Percentiles rank a stretch among this genome's conserved stretches.
Conservation (phyloP, 2,113 vertebrate genomes). For the Aldabrachelys gigantea region DNA sequence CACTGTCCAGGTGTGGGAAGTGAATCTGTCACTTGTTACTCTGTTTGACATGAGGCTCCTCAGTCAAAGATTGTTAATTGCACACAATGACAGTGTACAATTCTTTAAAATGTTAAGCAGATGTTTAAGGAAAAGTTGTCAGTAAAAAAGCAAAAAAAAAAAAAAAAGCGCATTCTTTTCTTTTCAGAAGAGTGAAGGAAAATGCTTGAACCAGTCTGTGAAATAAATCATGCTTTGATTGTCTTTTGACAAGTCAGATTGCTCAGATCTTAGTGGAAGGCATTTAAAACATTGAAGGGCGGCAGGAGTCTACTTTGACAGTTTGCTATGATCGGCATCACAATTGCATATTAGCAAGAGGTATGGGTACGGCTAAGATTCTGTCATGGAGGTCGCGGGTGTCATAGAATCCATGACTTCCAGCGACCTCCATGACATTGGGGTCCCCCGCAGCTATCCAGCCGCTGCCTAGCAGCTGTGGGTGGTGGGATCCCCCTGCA, state of each 20-base stretch:
- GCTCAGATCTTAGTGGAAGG: constrained; percentile 38
- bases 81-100: constrained; percentile 6
- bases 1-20: constrained; percentile 46
- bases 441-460: too few species aligned
- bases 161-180: neutral
- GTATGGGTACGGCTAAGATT: neutral
- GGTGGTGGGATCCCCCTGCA: too few species aligned
- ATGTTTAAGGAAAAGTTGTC: constrained; percentile 9
- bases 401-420: too few species aligned
- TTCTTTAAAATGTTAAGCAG: constrained; percentile 42
- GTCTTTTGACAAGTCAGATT: constrained; percentile 67
- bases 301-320: constrained; percentile 52
- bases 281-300: constrained; percentile 32
- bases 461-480: too few species aligned
- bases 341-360: constrained; percentile 50
- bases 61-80: neutral
- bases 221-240: neutral
- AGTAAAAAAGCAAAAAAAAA: neutral
- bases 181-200: constrained; percentile 4
- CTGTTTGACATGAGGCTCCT: constrained; percentile 37
- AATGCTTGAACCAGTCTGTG: constrained; percentile 8
- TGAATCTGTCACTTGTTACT: constrained; percentile 64
- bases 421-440: too few species aligned
- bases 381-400: too few species aligned
- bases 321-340: constrained; percentile 23